Percentiles rank a stretch among this genome's conserved stretches.
These are phyloP conservation scores for Ceratina australensis DNA, from an alignment of 1,140 invertebrate genomes.

Conservation along the genomic window DNA sequence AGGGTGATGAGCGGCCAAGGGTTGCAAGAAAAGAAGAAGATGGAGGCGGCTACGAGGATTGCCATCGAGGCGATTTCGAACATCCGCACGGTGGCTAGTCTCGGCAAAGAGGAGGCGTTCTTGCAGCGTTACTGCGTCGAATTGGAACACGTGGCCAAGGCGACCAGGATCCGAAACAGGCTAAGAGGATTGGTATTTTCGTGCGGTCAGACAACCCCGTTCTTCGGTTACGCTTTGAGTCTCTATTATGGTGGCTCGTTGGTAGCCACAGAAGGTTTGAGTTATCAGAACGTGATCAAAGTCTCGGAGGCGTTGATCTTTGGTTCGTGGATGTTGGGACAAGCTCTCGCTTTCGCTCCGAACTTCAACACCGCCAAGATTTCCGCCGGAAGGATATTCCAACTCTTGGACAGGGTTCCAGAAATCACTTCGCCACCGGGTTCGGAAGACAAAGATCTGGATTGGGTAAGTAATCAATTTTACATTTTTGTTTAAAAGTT, in stretches of 20 bases:
- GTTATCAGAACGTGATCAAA: conserved; percentile 90
- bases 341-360: conserved; percentile 91
- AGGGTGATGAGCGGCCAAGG: conserved; percentile 84
- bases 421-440: conserved; percentile 79
- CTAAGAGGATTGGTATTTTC: conserved; percentile 88
- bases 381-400: conserved; percentile 88
- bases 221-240: conserved; percentile 89
- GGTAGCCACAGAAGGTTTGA: conserved; percentile 84
- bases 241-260: conserved; percentile 91
- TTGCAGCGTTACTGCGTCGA: conserved; percentile 81
- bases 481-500: too few relatives aligned
- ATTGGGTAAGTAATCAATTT: conserved; percentile 75
- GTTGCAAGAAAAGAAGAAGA: conserved; percentile 82
- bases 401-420: conserved; percentile 82
- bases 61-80: conserved; percentile 89
- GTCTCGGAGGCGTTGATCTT: conserved; percentile 93
- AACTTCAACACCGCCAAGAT: conserved; percentile 92
- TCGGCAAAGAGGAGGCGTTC: conserved; percentile 84
- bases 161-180: conserved; percentile 82
- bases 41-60: conserved; percentile 84
- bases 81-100: conserved; percentile 86
- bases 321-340: conserved; percentile 92
- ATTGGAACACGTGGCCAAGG: conserved; percentile 79
- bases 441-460: conserved; percentile 75
- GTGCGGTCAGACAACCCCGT: conserved; percentile 88